Evolutionary conservation across 2,797 vertebrate species (phyloP).

Genomic region (Lagodon rhomboides): DNA sequence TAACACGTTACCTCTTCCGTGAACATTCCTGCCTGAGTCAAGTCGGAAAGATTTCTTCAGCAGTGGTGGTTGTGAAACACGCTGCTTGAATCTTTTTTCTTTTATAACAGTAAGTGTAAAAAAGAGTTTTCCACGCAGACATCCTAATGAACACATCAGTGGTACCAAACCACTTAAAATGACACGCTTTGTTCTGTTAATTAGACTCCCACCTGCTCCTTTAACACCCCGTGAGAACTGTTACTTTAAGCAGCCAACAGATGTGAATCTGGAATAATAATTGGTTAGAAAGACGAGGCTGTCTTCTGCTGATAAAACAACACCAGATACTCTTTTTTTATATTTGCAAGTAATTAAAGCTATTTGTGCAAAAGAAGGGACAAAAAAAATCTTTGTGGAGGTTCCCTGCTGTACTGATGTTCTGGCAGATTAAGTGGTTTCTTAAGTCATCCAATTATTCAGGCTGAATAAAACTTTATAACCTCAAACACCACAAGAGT

Average conservation of each 20-base stretch:
- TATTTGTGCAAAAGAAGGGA: not conserved
- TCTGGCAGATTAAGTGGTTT: not conserved
- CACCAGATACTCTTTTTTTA: not conserved
- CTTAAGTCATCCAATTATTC: not conserved
- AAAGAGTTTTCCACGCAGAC: not conserved
- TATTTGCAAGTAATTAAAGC: not conserved
- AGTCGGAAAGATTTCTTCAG: too few relatives aligned
- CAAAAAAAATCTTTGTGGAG: too few relatives aligned
- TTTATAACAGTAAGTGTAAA: too few relatives aligned
- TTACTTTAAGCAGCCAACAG: slow-evolving; percentile 26
- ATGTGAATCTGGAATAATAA: slow-evolving; percentile 27
- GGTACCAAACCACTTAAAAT: not conserved
- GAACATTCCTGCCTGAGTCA: too few relatives aligned
- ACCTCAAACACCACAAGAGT: slow-evolving; percentile 6
- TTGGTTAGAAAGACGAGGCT: not conserved
- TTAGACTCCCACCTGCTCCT: slow-evolving; percentile 19
- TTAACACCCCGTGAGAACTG: slow-evolving; percentile 15
- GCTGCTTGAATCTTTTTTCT: not conserved
- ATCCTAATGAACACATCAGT: not conserved
- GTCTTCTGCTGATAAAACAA: not conserved
- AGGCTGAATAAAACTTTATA: not conserved
- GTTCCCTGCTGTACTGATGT: not conserved
- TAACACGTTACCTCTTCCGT: too few relatives aligned
- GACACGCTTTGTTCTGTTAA: slow-evolving; percentile 15
- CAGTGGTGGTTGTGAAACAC: too few relatives aligned